A percentile compares a stretch with the other conserved stretches of the same genome.
These are phyloP conservation scores for human (Homo sapiens) DNA, from an alignment of 2,113 vertebrate genomes.

Conservation along the genomic window GRCh38 chr1:213067501-213068000, in stretches of 20 bases:
- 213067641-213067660: accelerated
- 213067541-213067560: neutral
- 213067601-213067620: neutral
- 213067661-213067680: too few relatives aligned
- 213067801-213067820: neutral
- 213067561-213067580: neutral
- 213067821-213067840: neutral
- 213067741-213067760: neutral
- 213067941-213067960: neutral
- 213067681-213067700: neutral
- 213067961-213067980: neutral
- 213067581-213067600: neutral
- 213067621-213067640: neutral
- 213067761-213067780: neutral
- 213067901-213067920: neutral
- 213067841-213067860: neutral
- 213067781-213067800: neutral
- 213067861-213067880: neutral
- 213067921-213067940: neutral
- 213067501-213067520: neutral
- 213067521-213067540: neutral
- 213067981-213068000: neutral
- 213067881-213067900: neutral
- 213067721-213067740: neutral
- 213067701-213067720: neutral